These are phyloP conservation scores for Callorhinus ursinus DNA, from an alignment of 2,113 vertebrate species.

Conservation along the genomic window DNA sequence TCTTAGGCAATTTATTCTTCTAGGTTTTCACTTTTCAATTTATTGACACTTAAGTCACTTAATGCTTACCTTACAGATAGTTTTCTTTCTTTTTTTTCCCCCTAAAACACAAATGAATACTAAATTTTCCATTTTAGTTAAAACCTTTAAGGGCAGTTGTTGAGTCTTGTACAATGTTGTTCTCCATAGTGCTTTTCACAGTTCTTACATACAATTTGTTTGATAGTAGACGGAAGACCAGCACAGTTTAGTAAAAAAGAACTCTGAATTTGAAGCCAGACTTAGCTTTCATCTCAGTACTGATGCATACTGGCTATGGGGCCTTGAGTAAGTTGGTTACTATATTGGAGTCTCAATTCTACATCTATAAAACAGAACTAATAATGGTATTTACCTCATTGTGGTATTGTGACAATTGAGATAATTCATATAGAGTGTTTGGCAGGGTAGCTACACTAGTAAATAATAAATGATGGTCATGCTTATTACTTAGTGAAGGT, in stretches of 20 bases:
- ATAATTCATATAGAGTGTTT: background rate
- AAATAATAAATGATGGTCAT: background rate
- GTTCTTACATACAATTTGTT: background rate
- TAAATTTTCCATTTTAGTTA: conserved; percentile 9
- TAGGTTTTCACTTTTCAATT: background rate
- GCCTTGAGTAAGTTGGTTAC: background rate
- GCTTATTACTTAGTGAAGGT: background rate
- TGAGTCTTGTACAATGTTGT: background rate
- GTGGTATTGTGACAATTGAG: background rate
- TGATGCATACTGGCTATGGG: background rate
- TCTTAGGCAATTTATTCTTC: conserved; percentile 18
- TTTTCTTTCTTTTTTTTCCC: background rate
- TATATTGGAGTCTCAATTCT: background rate
- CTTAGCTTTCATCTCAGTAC: background rate
- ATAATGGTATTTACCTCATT: background rate
- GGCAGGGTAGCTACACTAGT: background rate
- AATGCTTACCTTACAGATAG: conserved; percentile 10
- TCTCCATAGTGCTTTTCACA: background rate
- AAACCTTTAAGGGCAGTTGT: background rate
- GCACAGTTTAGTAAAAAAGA: background rate
- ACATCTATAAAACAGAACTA: conserved; percentile 15
- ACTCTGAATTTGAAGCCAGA: background rate
- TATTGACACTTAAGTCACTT: conserved; percentile 8
- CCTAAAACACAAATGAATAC: background rate
- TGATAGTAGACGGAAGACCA: background rate